These are phyloP conservation scores for Stegastes partitus DNA, from an alignment of 2,113 vertebrate genomes.

Conservation along the genomic window DNA sequence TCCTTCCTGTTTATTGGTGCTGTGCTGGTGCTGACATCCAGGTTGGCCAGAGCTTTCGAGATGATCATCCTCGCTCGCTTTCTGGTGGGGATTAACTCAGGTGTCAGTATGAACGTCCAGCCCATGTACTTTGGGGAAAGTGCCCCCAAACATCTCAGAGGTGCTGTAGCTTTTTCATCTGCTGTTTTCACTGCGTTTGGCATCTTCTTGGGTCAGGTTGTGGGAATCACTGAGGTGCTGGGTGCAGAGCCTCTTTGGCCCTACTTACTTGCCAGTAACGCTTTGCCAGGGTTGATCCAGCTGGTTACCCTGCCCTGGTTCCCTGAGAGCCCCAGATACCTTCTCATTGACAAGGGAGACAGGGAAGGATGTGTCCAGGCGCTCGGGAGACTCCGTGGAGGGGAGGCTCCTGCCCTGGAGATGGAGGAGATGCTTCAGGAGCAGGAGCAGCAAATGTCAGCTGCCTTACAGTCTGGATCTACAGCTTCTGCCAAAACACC, in stretches of 20 bases:
- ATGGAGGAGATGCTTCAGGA: slow-evolving; percentile 91
- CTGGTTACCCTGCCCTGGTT: slow-evolving; percentile 89
- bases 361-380: slow-evolving; percentile 85
- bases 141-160: slow-evolving; percentile 89
- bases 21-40: slow-evolving; percentile 84
- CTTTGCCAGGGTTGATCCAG: slow-evolving; percentile 88
- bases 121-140: slow-evolving; percentile 95
- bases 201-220: slow-evolving; percentile 89
- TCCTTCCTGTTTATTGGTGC: slow-evolving; percentile 83
- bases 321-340: slow-evolving; percentile 92
- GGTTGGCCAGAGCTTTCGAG: slow-evolving; percentile 86
- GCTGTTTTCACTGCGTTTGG: slow-evolving; percentile 91
- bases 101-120: slow-evolving; percentile 92
- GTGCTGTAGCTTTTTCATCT: slow-evolving; percentile 88
- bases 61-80: slow-evolving; percentile 90
- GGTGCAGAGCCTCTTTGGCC: slow-evolving; percentile 88
- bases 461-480: slow-evolving; percentile 64
- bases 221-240: slow-evolving; percentile 90
- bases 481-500: slow-evolving; percentile 59
- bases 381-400: slow-evolving; percentile 84
- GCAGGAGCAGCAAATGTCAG: slow-evolving; percentile 59
- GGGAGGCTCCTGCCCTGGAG: slow-evolving; percentile 78
- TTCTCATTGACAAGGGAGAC: slow-evolving; percentile 92
- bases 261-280: slow-evolving; percentile 89
- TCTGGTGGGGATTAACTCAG: slow-evolving; percentile 88